phyloP scores from a whole-genome alignment of 2,113 vertebrate species.

The Pristiophorus japonicus region DNA sequence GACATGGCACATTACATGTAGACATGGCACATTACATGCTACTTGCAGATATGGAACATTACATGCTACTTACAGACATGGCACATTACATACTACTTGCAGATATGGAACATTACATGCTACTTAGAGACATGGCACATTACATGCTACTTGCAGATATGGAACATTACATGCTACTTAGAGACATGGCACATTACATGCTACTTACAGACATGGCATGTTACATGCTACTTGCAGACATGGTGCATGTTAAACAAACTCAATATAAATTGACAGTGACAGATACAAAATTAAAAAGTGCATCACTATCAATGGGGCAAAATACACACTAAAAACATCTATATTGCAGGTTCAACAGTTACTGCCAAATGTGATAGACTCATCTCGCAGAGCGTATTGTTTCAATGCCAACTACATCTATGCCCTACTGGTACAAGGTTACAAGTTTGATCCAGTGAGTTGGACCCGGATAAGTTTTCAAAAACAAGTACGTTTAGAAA shows the following conservation, averaged over 20 bases:
- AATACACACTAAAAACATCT: background rate
- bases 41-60: background rate
- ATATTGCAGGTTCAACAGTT: constrained; percentile 61
- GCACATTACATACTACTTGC: background rate
- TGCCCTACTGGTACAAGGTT: constrained; percentile 70
- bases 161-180: background rate
- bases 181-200: too few species aligned
- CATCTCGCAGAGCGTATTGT: constrained; percentile 73
- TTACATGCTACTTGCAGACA: background rate
- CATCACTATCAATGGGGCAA: background rate
- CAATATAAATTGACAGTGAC: background rate
- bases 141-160: background rate
- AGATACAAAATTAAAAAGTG: background rate
- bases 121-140: background rate
- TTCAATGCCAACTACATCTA: constrained; percentile 77
- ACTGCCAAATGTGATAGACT: constrained; percentile 53
- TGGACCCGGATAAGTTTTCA: constrained; percentile 76
- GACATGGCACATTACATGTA: too few species aligned
- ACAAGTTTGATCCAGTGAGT: constrained; percentile 71
- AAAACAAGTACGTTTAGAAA: constrained; percentile 65
- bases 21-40: background rate
- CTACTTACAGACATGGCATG: too few species aligned
- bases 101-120: background rate
- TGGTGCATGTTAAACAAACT: background rate
- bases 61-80: background rate